Base-by-base conservation (phyloP, 2,797 vertebrate genomes). In the Ateles fusciceps region DNA sequence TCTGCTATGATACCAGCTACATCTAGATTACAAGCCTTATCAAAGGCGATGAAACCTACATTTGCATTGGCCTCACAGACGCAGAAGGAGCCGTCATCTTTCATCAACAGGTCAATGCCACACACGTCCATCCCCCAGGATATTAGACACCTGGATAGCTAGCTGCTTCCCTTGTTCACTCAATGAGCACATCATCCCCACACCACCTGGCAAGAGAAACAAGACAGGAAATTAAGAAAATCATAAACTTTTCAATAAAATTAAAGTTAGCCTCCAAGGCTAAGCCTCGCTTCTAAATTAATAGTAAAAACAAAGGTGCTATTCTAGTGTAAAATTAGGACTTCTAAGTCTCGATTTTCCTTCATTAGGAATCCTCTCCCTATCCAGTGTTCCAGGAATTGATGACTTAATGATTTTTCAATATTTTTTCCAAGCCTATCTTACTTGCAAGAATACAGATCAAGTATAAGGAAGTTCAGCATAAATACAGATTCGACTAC, bases 31-130 rank as follows among this genome's bases (percentile, higher is more conserved):
- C 99, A 99, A 98, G 99, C 99, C 98, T 99, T 99, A 98, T 99
- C 99, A 98, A 99, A 99, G 98, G 99, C 99, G 96, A 99, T 99
- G 98, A 99, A 99, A 98, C 99, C 99, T 98, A 99, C 99, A 98
- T 99, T 99, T 98, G 99, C 99, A 91, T 99, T 99, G 97, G 99
- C 99, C 98, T 99, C 99, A 95, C 99, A 99, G 98, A 99, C 99
- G 98, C 98, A 99, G 98, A 99, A 99, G 81, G 99, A 99, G 92
- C 98, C 99, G 88, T 99, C 99, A 88, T 99, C 99, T 98, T 99
- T 99, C 98, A 99, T 99, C 96, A 99, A 97, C 52, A 99, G 98
- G 98, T 99, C 99, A 95, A 99, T 99, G 97, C 99, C 99, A 68
- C 99, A 99, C 50, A 99, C 98, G 55, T 99, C 99, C 99, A 99